Base-by-base conservation (phyloP, 1,140 invertebrate genomes). In the Monomorium pharaonis region DNA sequence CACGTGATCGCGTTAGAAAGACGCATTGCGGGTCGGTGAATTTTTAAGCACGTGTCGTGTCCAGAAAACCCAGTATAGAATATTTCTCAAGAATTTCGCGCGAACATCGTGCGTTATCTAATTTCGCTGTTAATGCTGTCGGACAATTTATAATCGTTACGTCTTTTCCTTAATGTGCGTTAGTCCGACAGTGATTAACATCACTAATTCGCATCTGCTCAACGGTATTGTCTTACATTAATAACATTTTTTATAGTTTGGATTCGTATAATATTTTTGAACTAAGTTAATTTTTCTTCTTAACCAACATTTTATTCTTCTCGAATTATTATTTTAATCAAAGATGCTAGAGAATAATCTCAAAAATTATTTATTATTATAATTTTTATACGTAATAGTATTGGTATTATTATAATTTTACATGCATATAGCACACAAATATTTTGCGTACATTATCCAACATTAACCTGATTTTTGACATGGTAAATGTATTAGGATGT, bases 1-100 rank as follows among this genome's bases (percentile, higher is more conserved):
- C 60, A 81, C 84, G 74, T 88, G 86, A 88, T 88, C 81, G 44
- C 44, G 87, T 87, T 74, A 85, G 47, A 76, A 56, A 51, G 84
- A 70, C 87, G 88, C 85, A 86, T 76, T 86, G 81, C 87, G 70
- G 70, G 30, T 70, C 63, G 51, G 51, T 86, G 49, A 86, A 89
- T 88, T 89, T 77, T 89, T 89, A 88, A 89, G 44, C 70, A 77
- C 24, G 24, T 58, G 56, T 54, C 30, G 33, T 54, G 21, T 69
- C 49, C 24, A 30, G 67, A 60, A 72, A 60, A 42, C 21, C 27
- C 16, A 54, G 37, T 24, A n/a, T 27, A 44, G n/a, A 83, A 69
- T 60, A 74, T 47, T 83, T 47, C 18, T n/a, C 33, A 72, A 44
- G 12, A 24, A 27, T 18, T 27, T 42, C 7, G 30, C 37, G 9